Evolutionary conservation across 2,797 vertebrate genomes (phyloP).

Genomic region (Gadopsis marmoratus): DNA sequence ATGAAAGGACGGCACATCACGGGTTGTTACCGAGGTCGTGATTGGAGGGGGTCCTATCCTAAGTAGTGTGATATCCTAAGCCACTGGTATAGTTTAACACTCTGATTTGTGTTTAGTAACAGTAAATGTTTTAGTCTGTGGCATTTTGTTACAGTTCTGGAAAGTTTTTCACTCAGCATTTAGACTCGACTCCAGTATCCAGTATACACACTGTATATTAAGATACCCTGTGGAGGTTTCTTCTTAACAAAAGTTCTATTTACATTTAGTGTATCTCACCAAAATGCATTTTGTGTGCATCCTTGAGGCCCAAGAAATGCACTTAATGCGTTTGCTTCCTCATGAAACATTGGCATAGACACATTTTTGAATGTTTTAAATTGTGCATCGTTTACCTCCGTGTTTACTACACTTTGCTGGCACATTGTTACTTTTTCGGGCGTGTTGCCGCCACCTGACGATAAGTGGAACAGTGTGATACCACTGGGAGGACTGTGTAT

Average conservation of each 20-base stretch:
- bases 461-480: background rate
- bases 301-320: background rate
- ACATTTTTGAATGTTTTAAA: background rate
- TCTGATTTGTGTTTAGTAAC: conserved; percentile 7
- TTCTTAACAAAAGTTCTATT: background rate
- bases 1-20: conserved; percentile 18
- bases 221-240: background rate
- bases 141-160: background rate
- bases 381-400: background rate
- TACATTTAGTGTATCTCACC: background rate
- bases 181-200: background rate
- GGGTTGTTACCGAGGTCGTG: conserved; percentile 1
- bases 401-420: background rate
- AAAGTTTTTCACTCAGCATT: background rate
- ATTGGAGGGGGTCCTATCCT: background rate
- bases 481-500: background rate
- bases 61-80: conserved; percentile 8
- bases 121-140: background rate
- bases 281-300: background rate
- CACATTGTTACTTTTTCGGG: background rate
- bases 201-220: background rate
- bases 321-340: background rate
- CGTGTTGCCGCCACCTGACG: background rate
- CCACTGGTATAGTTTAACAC: background rate
- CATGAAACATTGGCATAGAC: conserved; percentile 11